Evolutionary conservation across 2,888 invertebrate species (phyloP), one percentile per base, ranked within the genome.

Genomic region (Agrochola lychnidis): DNA sequence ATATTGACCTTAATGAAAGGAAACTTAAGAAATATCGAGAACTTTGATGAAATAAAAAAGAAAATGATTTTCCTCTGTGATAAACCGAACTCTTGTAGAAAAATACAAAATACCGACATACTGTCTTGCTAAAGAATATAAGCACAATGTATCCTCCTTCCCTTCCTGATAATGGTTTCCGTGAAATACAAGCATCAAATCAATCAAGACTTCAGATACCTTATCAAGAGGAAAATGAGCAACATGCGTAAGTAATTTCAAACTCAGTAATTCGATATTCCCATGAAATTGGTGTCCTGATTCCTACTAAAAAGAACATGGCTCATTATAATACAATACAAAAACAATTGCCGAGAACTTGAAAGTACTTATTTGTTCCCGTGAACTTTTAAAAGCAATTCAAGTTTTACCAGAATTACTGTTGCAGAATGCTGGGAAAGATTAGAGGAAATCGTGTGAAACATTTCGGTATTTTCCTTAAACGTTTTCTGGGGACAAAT

Each of bases 341-440:
- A 80, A 82, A 82, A 68, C 84, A 79, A 76, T 79, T 74, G 73
- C 25, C 12, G 40, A n/a, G 68, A 71, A 76, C 59, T 64, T 48
- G 56, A 40, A 76, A 76, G 70, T 45, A 73, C 63, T 57, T 68
- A 59, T 75, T 87, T 77, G 70, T 80, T 84, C 48, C 36, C 53
- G 61, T 36, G 19, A 76, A 78, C 73, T 86, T 87, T 82, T 72
- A 74, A 78, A 82, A 84, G 64, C 77, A 85, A 84, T 84, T 51
- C 75, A 79, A 87, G 79, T 82, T 84, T 62, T 64, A 70, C 64
- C 62, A 63, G 62, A 73, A 86, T 83, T 66, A 76, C 73, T 79
- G 74, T 62, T 62, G 73, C 64, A 74, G 73, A 77, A 69, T 62
- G 40, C 56, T 67, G 57, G 45, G 66, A 75, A 64, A 75, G 74